Evolutionary conservation across 2,797 vertebrate genomes (phyloP).

Genomic region (Rhabdomys pumilio): DNA sequence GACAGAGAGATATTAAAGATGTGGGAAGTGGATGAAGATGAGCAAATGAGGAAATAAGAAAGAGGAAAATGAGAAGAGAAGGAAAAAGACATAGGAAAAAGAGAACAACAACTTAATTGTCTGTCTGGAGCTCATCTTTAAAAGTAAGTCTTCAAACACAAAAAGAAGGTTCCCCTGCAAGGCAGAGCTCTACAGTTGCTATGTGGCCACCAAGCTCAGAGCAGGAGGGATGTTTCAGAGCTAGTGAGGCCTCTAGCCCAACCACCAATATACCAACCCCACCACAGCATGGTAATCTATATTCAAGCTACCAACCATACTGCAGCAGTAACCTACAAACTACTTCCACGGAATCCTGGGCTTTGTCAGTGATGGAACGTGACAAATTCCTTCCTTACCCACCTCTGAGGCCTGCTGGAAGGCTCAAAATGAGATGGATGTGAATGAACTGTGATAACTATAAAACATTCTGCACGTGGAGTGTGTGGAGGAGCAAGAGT

Average conservation of each 20-base stretch:
- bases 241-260: background rate
- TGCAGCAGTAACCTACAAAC: background rate
- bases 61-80: slow-evolving; percentile 10
- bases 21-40: no score
- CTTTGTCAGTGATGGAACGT: background rate
- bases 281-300: background rate
- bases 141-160: background rate
- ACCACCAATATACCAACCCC: background rate
- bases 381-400: slow-evolving; percentile 35
- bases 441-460: slow-evolving; percentile 51
- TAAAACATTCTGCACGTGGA: slow-evolving; percentile 63
- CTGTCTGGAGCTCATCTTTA: background rate
- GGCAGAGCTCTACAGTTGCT: background rate
- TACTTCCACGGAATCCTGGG: background rate
- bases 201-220: background rate
- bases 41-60: background rate
- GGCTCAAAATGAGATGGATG: slow-evolving; percentile 40
- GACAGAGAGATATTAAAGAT: background rate
- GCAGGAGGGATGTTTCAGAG: background rate
- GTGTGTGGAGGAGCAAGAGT: background rate
- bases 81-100: slow-evolving; percentile 28
- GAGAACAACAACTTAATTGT: background rate
- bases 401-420: slow-evolving; percentile 35
- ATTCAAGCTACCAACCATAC: background rate
- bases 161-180: background rate